Base-by-base conservation (phyloP, 2,888 invertebrate species). In the Aethes cnicana region DNA sequence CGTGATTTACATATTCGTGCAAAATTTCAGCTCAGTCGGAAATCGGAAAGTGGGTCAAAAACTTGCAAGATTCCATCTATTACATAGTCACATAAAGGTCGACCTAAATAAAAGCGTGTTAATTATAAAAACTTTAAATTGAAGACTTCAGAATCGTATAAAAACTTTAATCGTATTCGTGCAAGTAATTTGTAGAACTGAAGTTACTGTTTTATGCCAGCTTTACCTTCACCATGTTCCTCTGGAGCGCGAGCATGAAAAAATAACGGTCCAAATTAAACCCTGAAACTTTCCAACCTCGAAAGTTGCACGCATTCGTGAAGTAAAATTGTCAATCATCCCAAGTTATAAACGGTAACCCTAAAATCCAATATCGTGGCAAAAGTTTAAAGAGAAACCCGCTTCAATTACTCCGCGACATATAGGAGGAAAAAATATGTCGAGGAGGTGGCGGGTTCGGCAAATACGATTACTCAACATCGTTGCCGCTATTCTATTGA, bases 401-500 rank as follows among this genome's bases (percentile, higher is more conserved):
- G 52, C 46, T 52, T 52, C 52, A 52, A 52, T 52, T 52, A 52
- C 52, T 37, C 6, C n/a, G 18, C 37, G 46, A 46, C 46, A 37
- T 46, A 52, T 46, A 52, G 52, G 52, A 50, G 43, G 52, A 46
- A 46, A 52, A 52, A 52, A 52, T 52, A 52, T 52, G 52, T 52
- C 52, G 33, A 46, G 46, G 20, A 52, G 52, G 52, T 52, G 46
- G 44, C 52, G 52, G 46, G 52, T 52, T 52, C 52, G 46, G 37
- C 52, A 52, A 52, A 52, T 52, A 46, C 52, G 52, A 52, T 52
- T 52, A 52, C 52, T 52, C 52, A 52, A 52, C 44, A 52, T 46
- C 52, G 52, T 46, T 52, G 52, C 32, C 52, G 44, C 46, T 52
- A 52, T 52, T 52, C 52, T 52, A 52, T 52, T 46, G 52, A 74